phyloP scores from a whole-genome alignment of 2,113 vertebrate species.

The Apus apus region DNA sequence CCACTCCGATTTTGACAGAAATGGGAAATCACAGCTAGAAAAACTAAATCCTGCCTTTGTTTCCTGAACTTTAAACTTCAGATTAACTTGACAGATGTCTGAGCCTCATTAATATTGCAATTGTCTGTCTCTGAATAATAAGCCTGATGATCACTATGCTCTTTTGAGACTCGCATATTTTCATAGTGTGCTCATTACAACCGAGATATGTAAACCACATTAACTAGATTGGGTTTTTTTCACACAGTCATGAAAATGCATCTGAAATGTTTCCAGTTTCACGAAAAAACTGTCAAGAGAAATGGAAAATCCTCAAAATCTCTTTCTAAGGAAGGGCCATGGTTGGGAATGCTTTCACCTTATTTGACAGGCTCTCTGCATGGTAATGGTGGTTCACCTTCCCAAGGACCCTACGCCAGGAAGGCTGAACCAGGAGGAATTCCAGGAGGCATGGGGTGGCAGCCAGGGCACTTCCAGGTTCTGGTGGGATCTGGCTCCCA shows the following conservation, averaged over 20 bases:
- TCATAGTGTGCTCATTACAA: neutral
- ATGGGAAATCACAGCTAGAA: constrained; percentile 32
- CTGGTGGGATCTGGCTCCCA: neutral
- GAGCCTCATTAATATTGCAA: constrained; percentile 45
- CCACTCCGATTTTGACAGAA: constrained; percentile 18
- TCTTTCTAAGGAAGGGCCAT: neutral
- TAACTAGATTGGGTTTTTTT: neutral
- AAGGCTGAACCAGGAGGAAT: neutral
- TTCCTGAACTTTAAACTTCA: neutral
- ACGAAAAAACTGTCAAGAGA: neutral
- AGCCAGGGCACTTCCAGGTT: neutral
- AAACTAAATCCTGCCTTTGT: constrained; percentile 28
- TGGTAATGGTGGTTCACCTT: neutral
- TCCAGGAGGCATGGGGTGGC: accelerated
- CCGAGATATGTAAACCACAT: neutral
- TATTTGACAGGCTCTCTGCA: neutral
- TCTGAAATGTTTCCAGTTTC: neutral
- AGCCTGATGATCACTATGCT: neutral
- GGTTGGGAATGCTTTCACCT: neutral
- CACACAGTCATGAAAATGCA: neutral
- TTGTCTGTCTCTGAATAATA: constrained; percentile 37
- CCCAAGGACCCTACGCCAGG: neutral
- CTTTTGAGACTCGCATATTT: neutral
- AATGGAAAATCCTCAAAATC: neutral
- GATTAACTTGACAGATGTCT: constrained; percentile 44